Conservation (phyloP, 2,113 vertebrate species). For the Gnathonemus echidnorhynchus region DNA sequence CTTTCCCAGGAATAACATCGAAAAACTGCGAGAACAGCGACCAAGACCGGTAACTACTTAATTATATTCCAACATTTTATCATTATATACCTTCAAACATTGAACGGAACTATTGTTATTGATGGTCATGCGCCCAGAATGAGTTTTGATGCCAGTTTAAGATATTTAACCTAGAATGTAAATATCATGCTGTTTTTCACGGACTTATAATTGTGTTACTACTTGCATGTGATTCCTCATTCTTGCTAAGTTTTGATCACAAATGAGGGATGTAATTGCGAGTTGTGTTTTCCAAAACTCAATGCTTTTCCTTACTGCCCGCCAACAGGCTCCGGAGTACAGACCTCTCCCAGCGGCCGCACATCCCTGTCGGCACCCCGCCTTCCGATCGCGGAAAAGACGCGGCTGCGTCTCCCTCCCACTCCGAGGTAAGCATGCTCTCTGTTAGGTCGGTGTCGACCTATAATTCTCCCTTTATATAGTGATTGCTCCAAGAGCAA, state of each 20-base stretch:
- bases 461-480: not conserved
- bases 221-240: not conserved
- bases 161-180: not conserved
- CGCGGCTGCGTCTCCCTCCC: conserved; percentile 26
- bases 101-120: not conserved
- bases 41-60: conserved; percentile 49
- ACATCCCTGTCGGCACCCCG: conserved; percentile 22
- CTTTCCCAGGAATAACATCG: conserved; percentile 61
- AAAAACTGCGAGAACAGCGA: conserved; percentile 48
- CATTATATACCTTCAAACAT: not conserved
- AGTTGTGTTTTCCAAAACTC: not conserved
- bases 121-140: not conserved
- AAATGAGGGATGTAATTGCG: not conserved
- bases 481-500: not conserved
- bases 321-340: conserved; percentile 56
- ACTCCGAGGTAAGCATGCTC: conserved; percentile 35
- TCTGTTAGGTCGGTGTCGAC: not conserved
- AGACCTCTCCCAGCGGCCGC: conserved; percentile 50
- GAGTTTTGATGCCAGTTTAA: not conserved
- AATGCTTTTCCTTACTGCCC: conserved; percentile 15
- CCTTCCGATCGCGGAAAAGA: conserved; percentile 44
- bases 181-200: not conserved
- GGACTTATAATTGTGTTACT: not conserved
- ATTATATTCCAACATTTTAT: not conserved
- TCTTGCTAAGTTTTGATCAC: not conserved